Base-by-base conservation (phyloP, 2,888 invertebrate genomes). In the Tipula confusa region DNA sequence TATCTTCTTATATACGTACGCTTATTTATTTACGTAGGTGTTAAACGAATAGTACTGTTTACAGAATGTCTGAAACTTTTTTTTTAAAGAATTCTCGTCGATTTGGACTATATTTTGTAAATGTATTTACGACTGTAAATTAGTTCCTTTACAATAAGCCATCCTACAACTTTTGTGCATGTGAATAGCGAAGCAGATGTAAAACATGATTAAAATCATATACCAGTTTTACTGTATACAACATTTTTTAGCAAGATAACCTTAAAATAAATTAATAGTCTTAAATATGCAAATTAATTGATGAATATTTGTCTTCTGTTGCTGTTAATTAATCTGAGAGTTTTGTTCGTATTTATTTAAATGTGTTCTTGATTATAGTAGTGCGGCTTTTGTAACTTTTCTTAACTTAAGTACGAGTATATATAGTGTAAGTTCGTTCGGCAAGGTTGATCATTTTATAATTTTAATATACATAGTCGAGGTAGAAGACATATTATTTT, bases 1-100 rank as follows among this genome's bases (percentile, higher is more conserved):
- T 64, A 0, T 64, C 9, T 24, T 24, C 64, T 64, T 64, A 24
- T 64, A 24, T 64, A n/a, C 24, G 24, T 64, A n/a, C 24, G 24
- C 24, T 64, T 64, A 48, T 18, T n/a, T 64, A 64, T 64, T 64
- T 64, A 64, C 64, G 64, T 64, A 64, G 64, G 64, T 64, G 64
- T 64, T 64, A 64, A 24, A 64, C 24, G 7, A n/a, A n/a, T n/a
- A 24, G 24, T 64, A 64, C 1, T 64, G 24, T 64, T 64, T 64
- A 64, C 64, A 64, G 24, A 64, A 24, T 64, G 64, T 64, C 64
- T 64, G 64, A 24, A 64, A 24, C n/a, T n/a, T n/a, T n/a, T 18
- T n/a, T 64, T 64, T 64, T 24, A 64, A 64, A 64, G 64, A 64
- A 64, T 64, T 24, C 24, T 24, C 24, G 24, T 24, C 64, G 9